Conservation (phyloP, 2,888 invertebrate genomes). For the Diaprepes abbreviatus region DNA sequence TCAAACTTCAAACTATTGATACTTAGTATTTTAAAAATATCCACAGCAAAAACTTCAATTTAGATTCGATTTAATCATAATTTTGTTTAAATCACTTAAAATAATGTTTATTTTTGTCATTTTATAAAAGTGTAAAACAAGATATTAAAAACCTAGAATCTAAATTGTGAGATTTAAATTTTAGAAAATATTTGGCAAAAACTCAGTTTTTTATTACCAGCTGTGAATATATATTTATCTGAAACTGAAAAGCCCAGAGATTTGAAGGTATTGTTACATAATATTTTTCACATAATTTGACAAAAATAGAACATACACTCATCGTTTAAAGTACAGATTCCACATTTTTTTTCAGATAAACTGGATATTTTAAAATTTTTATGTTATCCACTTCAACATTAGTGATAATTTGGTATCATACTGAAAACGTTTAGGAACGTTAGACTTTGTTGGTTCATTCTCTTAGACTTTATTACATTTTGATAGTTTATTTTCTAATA, state of each 20-base stretch:
- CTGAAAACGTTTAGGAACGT: no score
- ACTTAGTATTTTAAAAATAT: no score
- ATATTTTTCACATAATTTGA: conserved; percentile 47
- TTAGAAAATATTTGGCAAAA: conserved; percentile 50
- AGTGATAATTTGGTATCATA: no score
- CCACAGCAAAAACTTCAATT: no score
- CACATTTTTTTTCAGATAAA: background rate
- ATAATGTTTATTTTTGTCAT: background rate
- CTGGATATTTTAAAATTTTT: conserved; percentile 6
- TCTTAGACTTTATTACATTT: no score
- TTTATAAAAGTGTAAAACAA: background rate
- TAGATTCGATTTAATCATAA: no score
- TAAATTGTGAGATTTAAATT: conserved; percentile 30
- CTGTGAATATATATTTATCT: conserved; percentile 49
- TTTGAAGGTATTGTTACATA: conserved; percentile 48
- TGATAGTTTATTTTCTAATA: no score
- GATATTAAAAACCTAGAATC: conserved; percentile 9
- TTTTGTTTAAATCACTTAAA: no score
- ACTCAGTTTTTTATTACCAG: conserved; percentile 50
- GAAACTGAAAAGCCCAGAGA: conserved; percentile 41
- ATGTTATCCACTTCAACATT: background rate
- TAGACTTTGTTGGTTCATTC: no score
- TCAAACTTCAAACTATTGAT: no score
- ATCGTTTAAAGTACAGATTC: conserved; percentile 23
- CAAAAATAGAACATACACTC: conserved; percentile 44